Evolutionary conservation across 2,888 invertebrate species (phyloP), one percentile per base, ranked within the genome.

Genomic region (Anagyrus pseudococci): DNA sequence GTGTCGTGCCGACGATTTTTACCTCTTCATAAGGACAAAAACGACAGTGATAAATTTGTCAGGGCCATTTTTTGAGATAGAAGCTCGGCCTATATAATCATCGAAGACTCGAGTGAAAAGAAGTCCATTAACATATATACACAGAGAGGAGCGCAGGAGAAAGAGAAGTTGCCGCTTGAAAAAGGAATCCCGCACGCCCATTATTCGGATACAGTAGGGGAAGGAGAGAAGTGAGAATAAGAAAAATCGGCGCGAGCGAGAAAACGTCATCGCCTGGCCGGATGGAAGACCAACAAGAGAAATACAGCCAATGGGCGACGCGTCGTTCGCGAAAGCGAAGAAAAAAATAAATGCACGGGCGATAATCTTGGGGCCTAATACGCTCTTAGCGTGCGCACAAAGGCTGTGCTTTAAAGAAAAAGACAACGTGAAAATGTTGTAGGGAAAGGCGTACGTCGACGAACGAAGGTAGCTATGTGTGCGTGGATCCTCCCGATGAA

Each of bases 401-500:
- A 29, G 29, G 29, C 29, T 10, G 29, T 10, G 29, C 4, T 29
- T 10, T 29, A 29, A 29, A 7, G 10, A 10, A 29, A 7, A 7
- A 7, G 10, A 29, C 29, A 10, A 29, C 29, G 29, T 4, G 6
- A 10, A 29, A 29, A 29, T 29, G 29, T 29, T 29, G 29, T 4
- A 29, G 4, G 10, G 10, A 29, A 29, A 29, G 29, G 10, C 4
- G 29, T 10, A 29, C 6, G 10, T 4, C 29, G 4, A 29, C 29
- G 10, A 7, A 29, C 29, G 10, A 29, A 29, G 10, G 4, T 4
- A 10, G 29, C 29, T 29, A n/a, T 29, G 29, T 29, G 10, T 29
- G n/a, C 29, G 29, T 10, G 29, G 29, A 29, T 4, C 29, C 29
- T 7, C 26, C 37, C 37, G 55, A 60, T 53, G 67, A 67, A 70